Evolutionary conservation across 2,113 vertebrate genomes (phyloP).

Genomic region (Trogon melanurus): DNA sequence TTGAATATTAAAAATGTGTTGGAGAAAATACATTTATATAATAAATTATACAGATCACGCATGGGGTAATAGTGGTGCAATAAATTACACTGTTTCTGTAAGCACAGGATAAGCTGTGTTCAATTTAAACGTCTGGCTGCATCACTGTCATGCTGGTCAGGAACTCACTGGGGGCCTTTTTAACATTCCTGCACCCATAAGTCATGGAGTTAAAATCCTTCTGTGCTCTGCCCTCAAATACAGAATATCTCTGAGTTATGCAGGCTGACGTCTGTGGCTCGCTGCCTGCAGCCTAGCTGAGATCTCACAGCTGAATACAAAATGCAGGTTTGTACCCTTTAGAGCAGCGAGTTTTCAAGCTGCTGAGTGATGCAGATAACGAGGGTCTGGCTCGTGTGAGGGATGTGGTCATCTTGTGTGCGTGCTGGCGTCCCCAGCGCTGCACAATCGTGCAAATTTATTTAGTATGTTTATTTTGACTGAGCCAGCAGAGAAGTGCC

Average conservation of each 20-base stretch:
- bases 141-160: slow-evolving; percentile 42
- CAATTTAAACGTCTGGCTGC: slow-evolving; percentile 49
- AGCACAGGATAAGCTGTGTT: slow-evolving; percentile 32
- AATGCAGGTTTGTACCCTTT: background rate
- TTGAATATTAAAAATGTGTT: slow-evolving; percentile 43
- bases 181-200: slow-evolving; percentile 46
- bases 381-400: background rate
- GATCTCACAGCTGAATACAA: background rate
- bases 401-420: background rate
- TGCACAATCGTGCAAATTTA: background rate
- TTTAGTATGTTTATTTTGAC: background rate
- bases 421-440: background rate
- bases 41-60: slow-evolving; percentile 10
- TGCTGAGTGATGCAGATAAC: rapidly evolving
- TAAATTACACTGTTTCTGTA: slow-evolving; percentile 46
- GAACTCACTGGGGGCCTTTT: slow-evolving; percentile 23
- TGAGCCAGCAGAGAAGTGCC: background rate
- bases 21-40: slow-evolving; percentile 33
- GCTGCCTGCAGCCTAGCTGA: background rate
- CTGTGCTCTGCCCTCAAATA: background rate
- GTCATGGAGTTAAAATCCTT: slow-evolving; percentile 1
- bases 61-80: background rate
- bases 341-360: background rate
- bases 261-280: background rate
- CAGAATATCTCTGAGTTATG: background rate